Evolutionary conservation across 2,113 vertebrate genomes (phyloP), one percentile per base, ranked within the genome.

Genomic region (Raphicerus campestris): DNA sequence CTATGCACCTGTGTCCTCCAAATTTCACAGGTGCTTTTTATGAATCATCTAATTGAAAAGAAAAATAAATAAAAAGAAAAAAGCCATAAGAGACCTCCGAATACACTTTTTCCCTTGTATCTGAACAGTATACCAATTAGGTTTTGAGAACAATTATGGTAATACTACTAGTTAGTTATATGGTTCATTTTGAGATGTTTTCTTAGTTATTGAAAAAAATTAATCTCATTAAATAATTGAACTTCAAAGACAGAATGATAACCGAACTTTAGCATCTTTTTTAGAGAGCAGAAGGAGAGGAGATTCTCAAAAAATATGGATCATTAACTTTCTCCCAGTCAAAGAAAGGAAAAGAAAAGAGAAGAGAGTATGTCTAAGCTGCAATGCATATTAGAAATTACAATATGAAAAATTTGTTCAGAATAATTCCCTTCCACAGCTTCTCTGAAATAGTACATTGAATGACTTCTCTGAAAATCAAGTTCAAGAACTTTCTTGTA

Each of bases 401-500:
- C 9, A 11, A 51, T 80, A n/a, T 66, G 53, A 82, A 93, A 88
- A 84, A 47, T 77, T 53, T 75, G 24, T 63, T 96, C 32, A 90
- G 32, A 92, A 83, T 51, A 61, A 51, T 78, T 70, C 26, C 19
- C 9, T 95, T 87, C 42, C 78, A 47, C 30, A 61, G n/a, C 19
- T 63, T 66, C 28, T 96, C 6, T 86, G n/a, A 88, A 81, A 93
- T 3, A 84, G 49, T 86, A 80, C 26, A 92, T 81, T 83, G 11
- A 55, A 84, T 85, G 75, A 3, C 22, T 88, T 97, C 66, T 93
- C 16, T 85, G 49, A 93, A 91, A 93, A 73, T 95, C 60, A 39
- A 89, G 32, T 94, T 93, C 20, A 93, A 56, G 75, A 42, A 95
- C 15, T 84, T 96, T 28, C 45, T 93, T 87, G 10, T 70, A 96